Evolutionary conservation across 2,888 invertebrate genomes (phyloP), one percentile per base, ranked within the genome.

Genomic region (Phymatocera aterrima): DNA sequence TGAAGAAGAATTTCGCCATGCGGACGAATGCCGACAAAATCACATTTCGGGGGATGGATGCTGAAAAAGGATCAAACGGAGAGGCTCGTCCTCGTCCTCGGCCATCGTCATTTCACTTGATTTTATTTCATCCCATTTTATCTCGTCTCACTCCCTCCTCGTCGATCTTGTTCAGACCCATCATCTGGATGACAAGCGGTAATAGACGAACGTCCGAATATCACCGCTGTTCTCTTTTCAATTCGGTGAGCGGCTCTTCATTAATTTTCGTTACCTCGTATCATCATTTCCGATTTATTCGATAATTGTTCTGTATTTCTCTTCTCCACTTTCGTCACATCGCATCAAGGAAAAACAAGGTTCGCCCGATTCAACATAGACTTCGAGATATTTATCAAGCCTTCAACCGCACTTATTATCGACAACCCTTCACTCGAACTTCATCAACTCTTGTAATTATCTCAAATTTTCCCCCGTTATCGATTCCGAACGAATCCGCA

Each of bases 161-260:
- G 5, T 18, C n/a, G 64, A 34, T n/a, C n/a, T n/a, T n/a, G 64
- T 37, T 37, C 37, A 8, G 18, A 2, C 37, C 37, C 15, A 43
- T 15, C 15, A n/a, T 57, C n/a, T 31, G 21, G 54, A 75, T 43
- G 57, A 75, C 75, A 43, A 54, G 21, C 37, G 28, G 46, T 75
- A 57, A 75, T 75, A 43, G 57, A 75, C 57, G 75, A 28, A 75
- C 18, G 57, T 75, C 72, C 75, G 75, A 75, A 54, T 75, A 60
- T 75, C 75, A 75, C 57, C 28, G 40, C 3, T 28, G n/a, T 28
- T 51, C 40, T 15, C 40, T 60, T 4, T 31, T 15, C 68, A 28
- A 43, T 2, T 46, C 46, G 68, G 28, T 46, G 68, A 68, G 15
- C 43, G 24, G 6, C 12, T 46, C 28, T 72, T 72, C 72, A 72